A percentile compares a stretch with the other conserved stretches of the same genome.
phyloP scores from a whole-genome alignment of 2,888 invertebrate genomes.

The Candidula unifasciata region DNA sequence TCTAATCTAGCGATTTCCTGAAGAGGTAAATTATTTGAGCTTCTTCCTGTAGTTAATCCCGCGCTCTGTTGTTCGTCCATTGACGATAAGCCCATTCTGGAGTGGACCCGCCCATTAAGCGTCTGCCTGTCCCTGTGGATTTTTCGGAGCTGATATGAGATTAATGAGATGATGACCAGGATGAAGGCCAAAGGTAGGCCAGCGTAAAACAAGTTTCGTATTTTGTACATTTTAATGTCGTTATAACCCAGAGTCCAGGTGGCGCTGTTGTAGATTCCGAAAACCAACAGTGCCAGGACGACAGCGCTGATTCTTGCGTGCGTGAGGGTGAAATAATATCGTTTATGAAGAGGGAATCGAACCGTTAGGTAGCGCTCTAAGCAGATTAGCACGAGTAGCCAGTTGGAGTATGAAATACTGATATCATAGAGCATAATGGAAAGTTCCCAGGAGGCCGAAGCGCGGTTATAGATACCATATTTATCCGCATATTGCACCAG shows the following conservation, averaged over 20 bases:
- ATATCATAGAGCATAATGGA: constrained; percentile 27
- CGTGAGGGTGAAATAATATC: constrained; percentile 30
- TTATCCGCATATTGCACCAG: constrained; percentile 9
- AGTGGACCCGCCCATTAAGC: constrained; percentile 7
- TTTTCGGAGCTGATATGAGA: constrained; percentile 29
- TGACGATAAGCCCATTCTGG: background rate
- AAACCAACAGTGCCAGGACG: background rate
- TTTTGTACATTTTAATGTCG: background rate
- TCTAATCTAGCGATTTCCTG: constrained; percentile 41
- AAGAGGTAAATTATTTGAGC: background rate
- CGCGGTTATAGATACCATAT: background rate
- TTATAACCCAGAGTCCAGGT: constrained; percentile 32
- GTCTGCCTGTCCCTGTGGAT: constrained; percentile 29
- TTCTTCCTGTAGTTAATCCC: background rate
- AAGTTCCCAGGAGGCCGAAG: background rate
- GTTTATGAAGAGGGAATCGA: constrained; percentile 39
- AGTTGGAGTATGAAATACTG: constrained; percentile 38
- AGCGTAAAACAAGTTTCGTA: constrained; percentile 38
- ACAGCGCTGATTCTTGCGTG: constrained; percentile 36
- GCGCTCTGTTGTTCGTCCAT: constrained; percentile 11
- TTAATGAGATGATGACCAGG: constrained; percentile 28
- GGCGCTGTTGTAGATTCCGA: constrained; percentile 11
- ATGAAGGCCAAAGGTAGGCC: constrained; percentile 36
- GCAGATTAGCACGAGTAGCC: constrained; percentile 42
- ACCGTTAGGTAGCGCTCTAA: constrained; percentile 41